Percentiles rank a stretch among this genome's conserved stretches.
Conservation (phyloP, 92 coral and sea anemone species). For the Phymanthus crucifer region DNA sequence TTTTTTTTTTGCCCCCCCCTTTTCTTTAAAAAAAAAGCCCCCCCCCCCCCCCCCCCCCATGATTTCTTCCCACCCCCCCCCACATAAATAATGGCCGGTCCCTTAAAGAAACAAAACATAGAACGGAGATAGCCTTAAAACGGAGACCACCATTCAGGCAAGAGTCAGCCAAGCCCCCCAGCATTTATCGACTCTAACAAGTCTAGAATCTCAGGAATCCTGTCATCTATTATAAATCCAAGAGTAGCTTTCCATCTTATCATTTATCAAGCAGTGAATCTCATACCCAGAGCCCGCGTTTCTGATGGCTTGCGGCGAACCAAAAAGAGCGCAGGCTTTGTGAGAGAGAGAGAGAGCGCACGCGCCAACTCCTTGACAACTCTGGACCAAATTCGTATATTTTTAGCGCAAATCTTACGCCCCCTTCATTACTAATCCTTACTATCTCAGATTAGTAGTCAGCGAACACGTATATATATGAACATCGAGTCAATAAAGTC, state of each 20-base stretch:
- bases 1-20: too few relatives aligned
- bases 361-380: background rate
- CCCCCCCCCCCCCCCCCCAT: too few relatives aligned
- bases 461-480: background rate
- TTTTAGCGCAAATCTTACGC: background rate
- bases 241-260: background rate
- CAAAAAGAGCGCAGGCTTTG: background rate
- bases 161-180: background rate
- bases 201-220: background rate
- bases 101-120: too few relatives aligned
- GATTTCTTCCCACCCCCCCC: too few relatives aligned
- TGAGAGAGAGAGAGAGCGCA: background rate
- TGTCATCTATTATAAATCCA: background rate
- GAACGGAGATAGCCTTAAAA: background rate
- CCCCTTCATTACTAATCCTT: background rate
- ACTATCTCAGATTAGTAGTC: background rate
- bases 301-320: background rate
- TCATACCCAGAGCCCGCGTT: too few relatives aligned
- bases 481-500: background rate
- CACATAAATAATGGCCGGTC: too few relatives aligned
- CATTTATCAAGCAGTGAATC: background rate
- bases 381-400: background rate
- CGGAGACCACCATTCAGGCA: background rate
- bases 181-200: background rate
- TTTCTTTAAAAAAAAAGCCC: too few relatives aligned